These are phyloP conservation scores for Dorcus parallelipipedus DNA, from an alignment of 2,888 invertebrate species.

Conservation along the genomic window DNA sequence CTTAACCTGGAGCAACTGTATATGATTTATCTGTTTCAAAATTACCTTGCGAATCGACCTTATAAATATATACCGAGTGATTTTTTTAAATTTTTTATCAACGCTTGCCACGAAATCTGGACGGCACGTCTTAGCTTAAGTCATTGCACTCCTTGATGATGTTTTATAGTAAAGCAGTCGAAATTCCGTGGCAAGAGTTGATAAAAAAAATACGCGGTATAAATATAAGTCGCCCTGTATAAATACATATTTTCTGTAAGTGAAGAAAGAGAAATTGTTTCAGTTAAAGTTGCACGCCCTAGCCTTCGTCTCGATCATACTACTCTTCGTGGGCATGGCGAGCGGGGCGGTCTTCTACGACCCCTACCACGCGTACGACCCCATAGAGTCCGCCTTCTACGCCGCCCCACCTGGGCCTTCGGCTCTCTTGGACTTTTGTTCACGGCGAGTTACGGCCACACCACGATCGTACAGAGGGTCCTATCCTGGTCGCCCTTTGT, in stretches of 20 bases:
- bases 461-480: slow-evolving; percentile 43
- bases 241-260: neutral
- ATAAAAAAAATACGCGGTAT: no score
- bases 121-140: no score
- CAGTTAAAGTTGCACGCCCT: slow-evolving; percentile 54
- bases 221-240: neutral
- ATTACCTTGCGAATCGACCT: no score
- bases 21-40: no score
- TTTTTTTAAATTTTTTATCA: no score
- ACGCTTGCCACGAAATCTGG: no score
- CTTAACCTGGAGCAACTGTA: no score
- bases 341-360: slow-evolving; percentile 54
- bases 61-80: no score
- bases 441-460: slow-evolving; percentile 53
- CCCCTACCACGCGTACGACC: slow-evolving; percentile 50
- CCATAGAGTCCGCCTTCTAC: slow-evolving; percentile 55
- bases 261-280: slow-evolving; percentile 21
- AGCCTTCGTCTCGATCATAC: slow-evolving; percentile 43
- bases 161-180: no score
- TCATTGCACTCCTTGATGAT: no score
- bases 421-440: slow-evolving; percentile 52
- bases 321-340: slow-evolving; percentile 52
- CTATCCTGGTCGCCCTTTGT: slow-evolving; percentile 58
- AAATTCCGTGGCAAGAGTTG: no score
- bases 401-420: slow-evolving; percentile 56